phyloP scores from a whole-genome alignment of 1,140 invertebrate genomes.

The Eurosta solidaginis region DNA sequence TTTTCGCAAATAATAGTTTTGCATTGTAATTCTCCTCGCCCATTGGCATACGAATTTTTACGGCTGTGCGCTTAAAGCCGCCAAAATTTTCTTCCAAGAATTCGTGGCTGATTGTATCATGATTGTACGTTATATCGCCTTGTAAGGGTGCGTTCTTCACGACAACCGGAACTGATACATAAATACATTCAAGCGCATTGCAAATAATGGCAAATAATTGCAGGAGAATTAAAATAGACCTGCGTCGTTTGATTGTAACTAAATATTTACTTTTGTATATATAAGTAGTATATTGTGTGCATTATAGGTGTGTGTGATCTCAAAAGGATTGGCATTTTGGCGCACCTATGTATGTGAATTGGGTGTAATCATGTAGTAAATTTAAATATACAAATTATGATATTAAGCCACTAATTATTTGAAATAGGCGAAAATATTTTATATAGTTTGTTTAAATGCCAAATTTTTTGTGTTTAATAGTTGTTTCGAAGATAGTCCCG shows the following conservation, averaged over 20 bases:
- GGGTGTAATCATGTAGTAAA: too few species aligned
- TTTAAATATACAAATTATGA: too few species aligned
- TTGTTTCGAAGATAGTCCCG: too few species aligned
- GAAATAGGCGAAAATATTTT: too few species aligned
- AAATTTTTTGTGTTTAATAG: too few species aligned
- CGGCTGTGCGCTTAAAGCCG: background rate
- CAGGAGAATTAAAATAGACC: background rate
- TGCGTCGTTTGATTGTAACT: too few species aligned
- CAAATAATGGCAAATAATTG: conserved; percentile 8
- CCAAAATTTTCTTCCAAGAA: conserved; percentile 16
- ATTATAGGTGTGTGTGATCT: background rate
- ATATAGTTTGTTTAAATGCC: too few species aligned
- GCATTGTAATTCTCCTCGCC: background rate
- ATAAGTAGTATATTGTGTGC: background rate
- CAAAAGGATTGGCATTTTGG: too few species aligned
- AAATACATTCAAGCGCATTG: background rate
- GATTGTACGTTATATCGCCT: background rate
- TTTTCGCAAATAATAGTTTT: background rate
- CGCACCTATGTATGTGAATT: too few species aligned
- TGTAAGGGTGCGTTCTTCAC: background rate
- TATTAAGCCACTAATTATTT: too few species aligned
- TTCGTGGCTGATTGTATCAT: background rate
- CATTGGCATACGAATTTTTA: background rate
- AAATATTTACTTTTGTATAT: background rate
- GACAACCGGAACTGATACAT: background rate